Conservation (phyloP, 2,888 invertebrate species). For the Stenotaenia linearis region DNA sequence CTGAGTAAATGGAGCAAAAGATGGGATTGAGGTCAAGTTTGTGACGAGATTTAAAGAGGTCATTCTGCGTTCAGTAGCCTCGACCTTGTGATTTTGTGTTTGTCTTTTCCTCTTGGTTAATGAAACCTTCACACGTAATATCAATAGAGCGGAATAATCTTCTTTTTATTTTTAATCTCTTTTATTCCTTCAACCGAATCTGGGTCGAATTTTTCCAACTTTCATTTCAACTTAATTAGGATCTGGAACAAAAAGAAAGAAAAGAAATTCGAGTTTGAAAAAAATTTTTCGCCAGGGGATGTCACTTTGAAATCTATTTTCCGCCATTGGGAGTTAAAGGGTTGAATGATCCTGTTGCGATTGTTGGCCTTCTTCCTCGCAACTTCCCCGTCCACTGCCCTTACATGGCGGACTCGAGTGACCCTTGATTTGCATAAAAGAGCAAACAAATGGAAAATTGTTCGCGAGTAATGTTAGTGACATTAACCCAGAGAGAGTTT, state of each 20-base stretch:
- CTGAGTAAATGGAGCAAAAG: conserved; percentile 8
- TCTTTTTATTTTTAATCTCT: not conserved
- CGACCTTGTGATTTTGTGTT: conserved; percentile 11
- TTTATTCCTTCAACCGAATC: not conserved
- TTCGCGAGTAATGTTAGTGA: not conserved
- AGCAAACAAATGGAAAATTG: not conserved
- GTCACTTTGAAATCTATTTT: not conserved
- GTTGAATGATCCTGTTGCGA: not conserved
- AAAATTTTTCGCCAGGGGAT: not conserved
- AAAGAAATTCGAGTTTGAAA: too few relatives aligned
- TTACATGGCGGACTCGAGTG: not conserved
- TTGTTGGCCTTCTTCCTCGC: not conserved
- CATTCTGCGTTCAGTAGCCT: conserved; percentile 5
- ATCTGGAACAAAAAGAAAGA: not conserved
- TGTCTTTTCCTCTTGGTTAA: conserved; percentile 15
- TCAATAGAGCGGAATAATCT: conserved; percentile 1
- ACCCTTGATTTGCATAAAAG: not conserved
- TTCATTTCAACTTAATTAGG: not conserved
- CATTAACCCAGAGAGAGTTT: conserved; percentile 19
- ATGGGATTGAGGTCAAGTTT: conserved; percentile 12
- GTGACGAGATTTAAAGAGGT: conserved; percentile 10
- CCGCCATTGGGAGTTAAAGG: not conserved
- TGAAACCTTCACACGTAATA: conserved; percentile 8
- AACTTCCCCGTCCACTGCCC: conserved; percentile 11
- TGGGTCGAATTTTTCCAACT: conserved; percentile 5